Conservation (phyloP, 1,140 invertebrate genomes). For the Penaeus vannamei region DNA sequence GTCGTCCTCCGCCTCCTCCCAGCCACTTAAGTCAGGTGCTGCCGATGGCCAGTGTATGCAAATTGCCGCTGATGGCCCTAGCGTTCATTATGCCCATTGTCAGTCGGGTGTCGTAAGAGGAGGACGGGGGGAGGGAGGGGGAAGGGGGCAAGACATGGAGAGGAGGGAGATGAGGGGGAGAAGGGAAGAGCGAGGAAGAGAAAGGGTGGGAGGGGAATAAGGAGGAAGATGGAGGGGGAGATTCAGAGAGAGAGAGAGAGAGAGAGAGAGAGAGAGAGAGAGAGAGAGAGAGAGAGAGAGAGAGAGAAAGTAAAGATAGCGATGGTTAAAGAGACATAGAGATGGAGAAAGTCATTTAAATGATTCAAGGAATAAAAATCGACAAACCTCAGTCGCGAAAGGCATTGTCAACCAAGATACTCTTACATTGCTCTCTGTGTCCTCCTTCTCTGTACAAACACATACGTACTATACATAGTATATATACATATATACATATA, state of each 20-base stretch:
- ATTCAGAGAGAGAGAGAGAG: not conserved
- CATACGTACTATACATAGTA: too few relatives aligned
- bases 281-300: too few relatives aligned
- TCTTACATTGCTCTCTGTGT: too few relatives aligned
- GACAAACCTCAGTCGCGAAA: too few relatives aligned
- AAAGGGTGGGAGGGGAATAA: not conserved
- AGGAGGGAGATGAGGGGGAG: conserved; percentile 10
- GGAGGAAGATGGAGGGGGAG: not conserved
- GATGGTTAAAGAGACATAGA: not conserved
- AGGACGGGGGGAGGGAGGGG: conserved; percentile 37
- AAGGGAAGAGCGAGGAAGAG: not conserved
- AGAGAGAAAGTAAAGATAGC: not conserved
- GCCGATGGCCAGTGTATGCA: conserved; percentile 63
- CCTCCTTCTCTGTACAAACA: too few relatives aligned
- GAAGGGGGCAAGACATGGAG: conserved; percentile 1
- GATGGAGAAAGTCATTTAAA: too few relatives aligned
- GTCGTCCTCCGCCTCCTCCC: conserved; percentile 48
- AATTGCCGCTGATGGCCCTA: conserved; percentile 60
- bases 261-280: not conserved
- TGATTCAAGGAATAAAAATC: too few relatives aligned
- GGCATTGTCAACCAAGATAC: too few relatives aligned
- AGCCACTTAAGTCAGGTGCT: conserved; percentile 65
- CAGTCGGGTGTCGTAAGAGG: conserved; percentile 63
- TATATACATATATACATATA: too few relatives aligned
- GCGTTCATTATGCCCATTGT: conserved; percentile 65